A percentile compares a stretch with the other conserved stretches of the same genome.
These are phyloP conservation scores for Mormyrus hasselquistii DNA, from an alignment of 2,797 vertebrate species.

Conservation along the genomic window DNA sequence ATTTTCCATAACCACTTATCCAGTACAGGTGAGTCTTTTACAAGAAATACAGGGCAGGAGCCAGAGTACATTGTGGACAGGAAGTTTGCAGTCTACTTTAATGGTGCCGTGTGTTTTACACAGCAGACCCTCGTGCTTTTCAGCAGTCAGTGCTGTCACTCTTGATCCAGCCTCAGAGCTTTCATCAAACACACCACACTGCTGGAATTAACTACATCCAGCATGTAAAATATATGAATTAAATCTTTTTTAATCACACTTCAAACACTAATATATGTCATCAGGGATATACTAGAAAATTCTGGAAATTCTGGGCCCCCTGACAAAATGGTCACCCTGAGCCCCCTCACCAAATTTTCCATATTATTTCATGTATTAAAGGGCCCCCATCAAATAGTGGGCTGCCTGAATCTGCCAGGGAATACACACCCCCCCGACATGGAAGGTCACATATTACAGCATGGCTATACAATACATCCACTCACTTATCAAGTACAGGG, in stretches of 20 bases:
- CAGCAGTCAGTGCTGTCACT: background rate
- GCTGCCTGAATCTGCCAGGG: background rate
- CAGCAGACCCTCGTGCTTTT: background rate
- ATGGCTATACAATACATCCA: background rate
- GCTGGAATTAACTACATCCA: background rate
- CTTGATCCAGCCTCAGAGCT: background rate
- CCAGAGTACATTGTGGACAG: background rate
- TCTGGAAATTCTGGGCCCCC: background rate
- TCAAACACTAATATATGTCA: background rate
- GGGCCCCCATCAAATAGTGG: background rate
- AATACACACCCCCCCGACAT: background rate
- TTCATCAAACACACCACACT: background rate
- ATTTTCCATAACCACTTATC: background rate
- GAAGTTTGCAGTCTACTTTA: background rate
- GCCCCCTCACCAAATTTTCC: background rate
- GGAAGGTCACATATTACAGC: background rate
- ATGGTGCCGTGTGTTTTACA: background rate
- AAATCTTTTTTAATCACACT: background rate
- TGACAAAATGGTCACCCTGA: background rate
- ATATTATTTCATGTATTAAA: background rate
- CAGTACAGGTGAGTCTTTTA: background rate
- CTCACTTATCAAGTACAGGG: background rate
- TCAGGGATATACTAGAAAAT: background rate
- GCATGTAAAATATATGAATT: background rate
- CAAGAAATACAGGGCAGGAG: background rate